Conservation (phyloP, 1,140 invertebrate genomes). For the Nephotettix cincticeps region DNA sequence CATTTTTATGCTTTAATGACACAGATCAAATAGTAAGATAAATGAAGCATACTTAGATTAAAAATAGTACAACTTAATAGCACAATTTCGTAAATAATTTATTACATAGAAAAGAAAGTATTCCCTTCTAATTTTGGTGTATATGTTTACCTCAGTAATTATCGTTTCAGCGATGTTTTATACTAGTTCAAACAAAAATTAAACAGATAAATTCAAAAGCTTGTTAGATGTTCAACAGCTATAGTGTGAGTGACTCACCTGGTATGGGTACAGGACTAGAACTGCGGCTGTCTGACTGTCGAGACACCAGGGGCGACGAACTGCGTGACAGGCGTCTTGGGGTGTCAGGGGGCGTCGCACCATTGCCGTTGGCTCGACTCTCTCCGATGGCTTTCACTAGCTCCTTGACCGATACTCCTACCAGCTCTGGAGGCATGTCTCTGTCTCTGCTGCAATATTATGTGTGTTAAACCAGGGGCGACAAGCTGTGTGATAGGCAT, state of each 20-base stretch:
- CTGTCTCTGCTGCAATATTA: conserved; percentile 42
- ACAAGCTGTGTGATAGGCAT: conserved; percentile 60
- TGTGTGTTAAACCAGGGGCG: conserved; percentile 49
- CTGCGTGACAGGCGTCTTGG: conserved; percentile 61
- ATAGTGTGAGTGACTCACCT: conserved; percentile 50
- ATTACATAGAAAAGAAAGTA: too few species aligned
- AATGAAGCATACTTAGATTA: too few species aligned
- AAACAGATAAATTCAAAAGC: too few species aligned
- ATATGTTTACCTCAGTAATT: too few species aligned
- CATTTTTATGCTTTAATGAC: too few species aligned
- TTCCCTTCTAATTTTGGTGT: too few species aligned
- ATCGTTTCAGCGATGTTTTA: too few species aligned
- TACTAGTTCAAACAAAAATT: too few species aligned
- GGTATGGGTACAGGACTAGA: conserved; percentile 63
- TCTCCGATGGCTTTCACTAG: conserved; percentile 78
- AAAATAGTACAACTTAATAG: too few species aligned
- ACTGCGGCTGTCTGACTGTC: conserved; percentile 54
- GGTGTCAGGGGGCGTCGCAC: conserved; percentile 70
- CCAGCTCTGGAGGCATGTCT: conserved; percentile 63
- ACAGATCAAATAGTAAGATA: too few species aligned
- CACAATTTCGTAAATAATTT: too few species aligned
- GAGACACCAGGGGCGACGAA: conserved; percentile 59
- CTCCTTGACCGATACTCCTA: conserved; percentile 76
- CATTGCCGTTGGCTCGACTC: conserved; percentile 74
- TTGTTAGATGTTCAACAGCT: too few species aligned